These are phyloP conservation scores for Pammene aurita DNA, from an alignment of 2,888 invertebrate genomes.

Conservation along the genomic window DNA sequence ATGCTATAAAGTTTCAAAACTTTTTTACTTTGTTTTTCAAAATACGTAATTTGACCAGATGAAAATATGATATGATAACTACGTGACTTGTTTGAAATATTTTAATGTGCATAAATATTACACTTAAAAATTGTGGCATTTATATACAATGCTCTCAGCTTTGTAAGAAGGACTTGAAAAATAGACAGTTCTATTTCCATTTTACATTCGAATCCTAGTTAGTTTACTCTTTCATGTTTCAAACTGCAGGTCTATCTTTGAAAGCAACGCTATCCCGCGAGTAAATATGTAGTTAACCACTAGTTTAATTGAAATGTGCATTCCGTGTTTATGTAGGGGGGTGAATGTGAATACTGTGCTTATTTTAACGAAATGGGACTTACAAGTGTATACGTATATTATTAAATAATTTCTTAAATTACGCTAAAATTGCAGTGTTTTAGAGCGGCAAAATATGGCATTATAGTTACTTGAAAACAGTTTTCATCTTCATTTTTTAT, in stretches of 20 bases:
- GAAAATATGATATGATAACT: too few species aligned
- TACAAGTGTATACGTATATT: too few species aligned
- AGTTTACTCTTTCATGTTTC: slow-evolving; percentile 6
- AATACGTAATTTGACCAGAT: too few species aligned
- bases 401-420: too few species aligned
- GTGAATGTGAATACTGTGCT: slow-evolving; percentile 9
- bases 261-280: slow-evolving; percentile 18
- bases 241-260: slow-evolving; percentile 14
- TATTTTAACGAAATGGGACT: not conserved
- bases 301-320: slow-evolving; percentile 35
- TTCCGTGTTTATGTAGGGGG: slow-evolving; percentile 5
- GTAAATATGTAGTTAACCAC: slow-evolving; percentile 31
- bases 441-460: too few species aligned
- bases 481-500: too few species aligned
- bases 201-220: not conserved
- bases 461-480: too few species aligned
- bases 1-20: too few species aligned
- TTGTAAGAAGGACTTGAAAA: not conserved
- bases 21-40: too few species aligned
- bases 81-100: not conserved
- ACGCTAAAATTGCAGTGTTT: too few species aligned
- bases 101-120: not conserved
- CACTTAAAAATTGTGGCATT: too few species aligned
- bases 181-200: not conserved
- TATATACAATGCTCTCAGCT: not conserved